Base-by-base conservation (phyloP, 1,140 invertebrate species). In the Drosophila ohnishii region DNA sequence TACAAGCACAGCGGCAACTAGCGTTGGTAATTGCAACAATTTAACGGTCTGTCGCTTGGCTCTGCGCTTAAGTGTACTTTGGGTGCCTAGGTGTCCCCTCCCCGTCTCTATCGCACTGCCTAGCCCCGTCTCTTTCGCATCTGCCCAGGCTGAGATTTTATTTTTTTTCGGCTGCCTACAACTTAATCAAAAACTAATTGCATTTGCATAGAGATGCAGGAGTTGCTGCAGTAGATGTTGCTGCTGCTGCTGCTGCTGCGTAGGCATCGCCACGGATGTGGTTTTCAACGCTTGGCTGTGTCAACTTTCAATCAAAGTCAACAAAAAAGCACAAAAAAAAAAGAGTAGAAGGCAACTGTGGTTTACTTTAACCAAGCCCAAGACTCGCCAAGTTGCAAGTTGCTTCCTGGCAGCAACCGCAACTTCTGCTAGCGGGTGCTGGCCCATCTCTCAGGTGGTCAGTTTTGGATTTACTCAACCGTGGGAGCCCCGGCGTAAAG, bases 101-200 rank as follows among this genome's bases (percentile, higher is more conserved):
- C 42, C 45, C 19, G 14, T 35, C 34, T 61, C 51, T 51, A n/a
- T 40, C 35, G 11, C 55, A 30, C 28, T n/a, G 3, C 25, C 13
- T 55, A 13, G 16, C 34, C 32, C 42, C 34, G 7, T 45, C 42
- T 50, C 35, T 58, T 58, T 57, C 53, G 22, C 40, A 60, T 34
- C 37, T 35, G 19, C 7, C 9, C 5, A 16, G 16, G 40, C 40
- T 44, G 16, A 2, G n/a, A 28, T 28, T 28, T 28, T 5, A 30
- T 39, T 67, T 77, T 81, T 75, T 82, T 87, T 69, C 42, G 65
- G 61, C 59, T 60, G 71, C 65, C 75, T 83, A 87, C 83, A 80
- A 87, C 83, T 87, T 87, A 87, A 87, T 87, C 83, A 87, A 87
- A 88, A 88, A 88, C 83, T 87, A 87, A 87, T 87, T 87, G 83